Base-by-base conservation (phyloP, 1,140 invertebrate species). In the Pseudomyrmex flavicornis region DNA sequence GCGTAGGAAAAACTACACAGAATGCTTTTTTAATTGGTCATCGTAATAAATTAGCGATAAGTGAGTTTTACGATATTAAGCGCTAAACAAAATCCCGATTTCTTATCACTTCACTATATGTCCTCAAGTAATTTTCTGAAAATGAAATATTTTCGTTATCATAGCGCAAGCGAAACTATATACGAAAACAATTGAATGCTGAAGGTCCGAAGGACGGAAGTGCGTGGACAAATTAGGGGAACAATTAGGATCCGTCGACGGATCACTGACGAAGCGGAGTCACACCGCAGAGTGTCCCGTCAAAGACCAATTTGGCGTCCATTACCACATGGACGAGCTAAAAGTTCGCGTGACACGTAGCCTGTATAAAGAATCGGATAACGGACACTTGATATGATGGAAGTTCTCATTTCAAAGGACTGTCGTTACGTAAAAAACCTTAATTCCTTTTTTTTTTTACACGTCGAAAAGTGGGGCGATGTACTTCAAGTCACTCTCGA, bases 281-380 rank as follows among this genome's bases (percentile, higher is more conserved):
- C 35, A 70, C 20, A 50, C 20, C 76, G 44, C 76, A 48, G 58
- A 70, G 76, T 80, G 54, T 59, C 54, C 35, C 46, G 13, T 80
- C 66, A 80, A 72, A 80, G 66, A 80, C 20, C 54, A 72, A 80
- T 80, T 72, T 56, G 26, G 46, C 20, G 15, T 72, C 66, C 76
- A 80, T 80, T 72, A 80, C 22, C 52, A 52, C 76, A 70, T 79
- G 63, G 20, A 59, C 26, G 48, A 26, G 20, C 65, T 44, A n/a
- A 58, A 79, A 44, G 22, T 61, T 80, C 44, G 54, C 17, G 22
- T 61, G 54, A 15, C 54, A 80, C 17, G 9, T 22, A 52, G 22
- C 17, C 9, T 69, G 52, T 35, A 9, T 59, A 84, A 86, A 58
- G 65, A 68, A 44, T 65, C 35, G 35, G 17, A 52, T 70, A 46